Percentiles rank a stretch among this genome's conserved stretches.
phyloP scores from a whole-genome alignment of 2,113 vertebrate species.

The Microcebus griseorufus region DNA sequence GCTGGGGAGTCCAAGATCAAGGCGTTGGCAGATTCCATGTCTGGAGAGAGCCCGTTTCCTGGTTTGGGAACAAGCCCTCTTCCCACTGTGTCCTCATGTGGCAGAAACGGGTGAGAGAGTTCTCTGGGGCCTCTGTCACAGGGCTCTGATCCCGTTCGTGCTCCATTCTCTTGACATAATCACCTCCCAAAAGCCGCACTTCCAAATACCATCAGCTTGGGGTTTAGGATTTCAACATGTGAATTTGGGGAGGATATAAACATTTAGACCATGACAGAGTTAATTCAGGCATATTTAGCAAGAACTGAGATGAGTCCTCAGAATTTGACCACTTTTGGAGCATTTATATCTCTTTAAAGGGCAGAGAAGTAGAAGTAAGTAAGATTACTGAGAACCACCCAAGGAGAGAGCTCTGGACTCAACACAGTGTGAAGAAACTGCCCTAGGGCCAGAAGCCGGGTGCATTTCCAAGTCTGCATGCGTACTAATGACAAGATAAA shows the following conservation, averaged over 20 bases:
- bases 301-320: background rate
- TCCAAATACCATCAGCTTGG: background rate
- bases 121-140: background rate
- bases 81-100: background rate
- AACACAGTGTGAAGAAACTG: background rate
- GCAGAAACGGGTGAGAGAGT: background rate
- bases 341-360: background rate
- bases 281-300: background rate
- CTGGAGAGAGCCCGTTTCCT: background rate
- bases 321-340: rapidly evolving
- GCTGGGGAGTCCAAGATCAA: background rate
- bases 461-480: background rate
- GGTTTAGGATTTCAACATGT: background rate
- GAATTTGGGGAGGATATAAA: background rate
- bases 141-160: background rate
- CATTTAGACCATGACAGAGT: background rate
- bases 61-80: background rate
- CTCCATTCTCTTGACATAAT: background rate
- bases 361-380: background rate
- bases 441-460: background rate
- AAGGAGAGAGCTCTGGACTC: background rate
- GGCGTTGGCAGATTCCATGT: background rate
- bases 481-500: background rate
- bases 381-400: background rate
- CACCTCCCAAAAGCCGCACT: background rate